phyloP scores from a whole-genome alignment of 2,888 invertebrate species.

The Tetheella fluctuosa region DNA sequence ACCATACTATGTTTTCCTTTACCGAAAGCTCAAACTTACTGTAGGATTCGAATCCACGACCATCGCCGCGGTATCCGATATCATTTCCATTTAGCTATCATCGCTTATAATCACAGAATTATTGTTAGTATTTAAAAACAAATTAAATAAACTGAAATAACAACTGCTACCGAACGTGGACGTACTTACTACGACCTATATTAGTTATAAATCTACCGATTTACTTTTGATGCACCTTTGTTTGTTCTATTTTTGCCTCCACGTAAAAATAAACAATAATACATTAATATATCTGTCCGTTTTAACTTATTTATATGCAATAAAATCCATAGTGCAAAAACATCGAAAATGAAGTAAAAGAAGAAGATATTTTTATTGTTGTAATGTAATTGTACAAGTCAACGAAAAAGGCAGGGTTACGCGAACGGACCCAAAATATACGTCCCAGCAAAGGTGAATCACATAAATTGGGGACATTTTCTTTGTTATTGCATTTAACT shows the following conservation, averaged over 20 bases:
- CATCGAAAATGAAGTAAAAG: slow-evolving; percentile 34
- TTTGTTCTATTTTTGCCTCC: neutral
- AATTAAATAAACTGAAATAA: too few species aligned
- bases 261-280: slow-evolving; percentile 24
- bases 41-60: too few species aligned
- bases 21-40: too few species aligned
- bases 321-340: slow-evolving; percentile 31
- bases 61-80: too few species aligned
- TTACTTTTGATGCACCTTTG: neutral
- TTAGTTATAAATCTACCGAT: neutral
- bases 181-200: neutral
- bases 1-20: too few species aligned
- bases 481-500: slow-evolving; percentile 21
- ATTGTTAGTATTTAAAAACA: too few species aligned
- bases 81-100: too few species aligned
- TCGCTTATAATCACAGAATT: too few species aligned
- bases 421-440: slow-evolving; percentile 34
- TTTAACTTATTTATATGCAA: slow-evolving; percentile 32
- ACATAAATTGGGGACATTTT: slow-evolving; percentile 38
- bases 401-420: slow-evolving; percentile 45
- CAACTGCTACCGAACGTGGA: too few species aligned
- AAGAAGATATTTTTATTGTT: slow-evolving; percentile 37
- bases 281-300: slow-evolving; percentile 19
- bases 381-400: slow-evolving; percentile 39
- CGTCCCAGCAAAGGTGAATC: slow-evolving; percentile 46